Base-by-base conservation (phyloP, 2,888 invertebrate genomes). In the Meta bourneti region DNA sequence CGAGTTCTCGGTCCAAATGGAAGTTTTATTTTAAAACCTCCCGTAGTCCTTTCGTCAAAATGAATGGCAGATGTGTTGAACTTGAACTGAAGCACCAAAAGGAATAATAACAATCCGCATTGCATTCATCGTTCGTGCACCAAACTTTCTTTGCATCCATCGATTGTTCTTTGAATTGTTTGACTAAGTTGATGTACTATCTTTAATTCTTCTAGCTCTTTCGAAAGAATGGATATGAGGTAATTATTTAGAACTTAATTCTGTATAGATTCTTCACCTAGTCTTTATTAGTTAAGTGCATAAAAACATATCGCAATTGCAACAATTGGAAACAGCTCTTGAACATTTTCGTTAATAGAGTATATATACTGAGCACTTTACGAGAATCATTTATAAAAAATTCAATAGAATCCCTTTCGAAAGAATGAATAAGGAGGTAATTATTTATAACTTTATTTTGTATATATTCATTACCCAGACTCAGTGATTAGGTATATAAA, bases 21-120 rank as follows among this genome's bases (percentile, higher is more conserved):
- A 79, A 86, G 71, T 82, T 61, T 69, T 86, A 75, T 75, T 84
- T 84, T 84, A 61, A 84, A 84, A 71, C 54, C 34, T 7, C 6
- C 52, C 74, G 54, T 61, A 34, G 16, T 75, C 71, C 48, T 72
- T 71, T 75, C 84, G n/a, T 78, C 61, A 61, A 61, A 61, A 61
- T 61, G 61, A 61, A 61, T 61, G 61, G 61, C 5, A 61, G 61
- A 6, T 16, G 61, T 11, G 61, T 61, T 16, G 61, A 61, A 61
- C 61, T 61, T 61, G 61, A 61, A 61, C 13, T 61, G 61, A 61
- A 61, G 61, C 5, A 16, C 61, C 61, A 8, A 61, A 61, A 61
- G 61, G 16, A 61, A 61, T 61, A 61, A 16, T 61, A 61, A 61
- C 16, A 16, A 61, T 61, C 61, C 16, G 13, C 34, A 4, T 34